Evolutionary conservation across 2,113 vertebrate genomes (phyloP).

Genomic region (Colaptes auratus): DNA sequence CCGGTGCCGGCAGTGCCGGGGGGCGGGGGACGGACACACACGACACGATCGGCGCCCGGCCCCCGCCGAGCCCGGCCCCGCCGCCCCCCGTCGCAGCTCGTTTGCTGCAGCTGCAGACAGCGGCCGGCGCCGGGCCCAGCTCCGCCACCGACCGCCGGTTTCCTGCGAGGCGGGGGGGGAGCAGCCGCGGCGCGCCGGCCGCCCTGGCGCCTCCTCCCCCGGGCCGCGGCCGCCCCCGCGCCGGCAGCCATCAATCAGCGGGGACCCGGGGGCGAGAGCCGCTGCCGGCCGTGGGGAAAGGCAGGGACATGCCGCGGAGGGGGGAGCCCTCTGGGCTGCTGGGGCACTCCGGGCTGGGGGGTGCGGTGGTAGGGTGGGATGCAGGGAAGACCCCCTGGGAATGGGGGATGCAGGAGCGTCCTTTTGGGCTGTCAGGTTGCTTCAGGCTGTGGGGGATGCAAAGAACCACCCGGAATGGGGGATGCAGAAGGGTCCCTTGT

Average conservation of each 20-base stretch:
- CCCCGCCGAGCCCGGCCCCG: background rate
- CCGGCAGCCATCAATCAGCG: background rate
- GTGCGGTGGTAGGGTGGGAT: no score
- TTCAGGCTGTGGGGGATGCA: no score
- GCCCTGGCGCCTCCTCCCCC: constrained; percentile 73
- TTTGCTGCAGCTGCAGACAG: constrained; percentile 5
- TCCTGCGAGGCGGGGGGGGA: constrained; percentile 30
- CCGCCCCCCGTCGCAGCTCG: background rate
- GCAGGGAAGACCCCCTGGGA: no score
- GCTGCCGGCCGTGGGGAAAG: background rate
- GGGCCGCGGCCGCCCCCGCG: background rate
- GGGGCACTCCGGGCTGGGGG: no score
- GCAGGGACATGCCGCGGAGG: background rate
- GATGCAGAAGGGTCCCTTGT: background rate
- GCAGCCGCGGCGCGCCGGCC: constrained; percentile 73
- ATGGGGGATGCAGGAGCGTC: no score
- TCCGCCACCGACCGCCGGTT: constrained; percentile 37
- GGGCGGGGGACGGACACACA: background rate
- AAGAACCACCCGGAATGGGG: background rate
- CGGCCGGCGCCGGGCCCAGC: background rate
- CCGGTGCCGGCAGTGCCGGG: background rate
- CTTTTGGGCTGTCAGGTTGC: no score
- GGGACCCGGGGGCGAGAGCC: background rate
- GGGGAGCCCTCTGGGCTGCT: no score
- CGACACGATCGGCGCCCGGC: background rate